Conservation (phyloP, 2,797 vertebrate species). For the Falco rusticolus region DNA sequence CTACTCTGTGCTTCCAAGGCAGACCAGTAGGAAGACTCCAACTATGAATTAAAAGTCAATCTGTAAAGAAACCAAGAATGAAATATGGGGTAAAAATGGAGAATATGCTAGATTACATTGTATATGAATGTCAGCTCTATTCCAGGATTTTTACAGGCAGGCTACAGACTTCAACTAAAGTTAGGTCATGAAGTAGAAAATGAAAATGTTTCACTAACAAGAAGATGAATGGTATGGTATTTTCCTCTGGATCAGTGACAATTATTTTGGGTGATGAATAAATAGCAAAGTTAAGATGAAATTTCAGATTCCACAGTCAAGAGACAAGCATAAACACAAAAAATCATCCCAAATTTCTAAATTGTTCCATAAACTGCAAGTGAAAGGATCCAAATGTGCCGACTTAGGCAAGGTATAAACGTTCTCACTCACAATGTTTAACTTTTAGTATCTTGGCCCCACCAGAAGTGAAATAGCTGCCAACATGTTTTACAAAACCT, state of each 20-base stretch:
- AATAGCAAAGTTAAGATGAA: constrained; percentile 20
- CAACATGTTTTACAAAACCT: neutral
- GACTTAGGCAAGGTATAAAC: neutral
- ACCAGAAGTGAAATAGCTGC: neutral
- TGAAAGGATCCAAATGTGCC: neutral
- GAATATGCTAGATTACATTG: neutral
- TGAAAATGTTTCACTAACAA: neutral
- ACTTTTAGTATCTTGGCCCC: neutral
- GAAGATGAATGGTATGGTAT: neutral
- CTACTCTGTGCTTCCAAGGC: neutral
- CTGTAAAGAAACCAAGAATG: neutral
- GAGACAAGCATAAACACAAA: neutral
- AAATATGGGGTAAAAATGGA: neutral
- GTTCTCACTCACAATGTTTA: neutral
- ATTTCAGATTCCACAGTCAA: constrained; percentile 7
- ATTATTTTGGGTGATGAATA: constrained; percentile 28
- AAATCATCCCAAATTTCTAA: neutral
- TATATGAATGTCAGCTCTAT: neutral
- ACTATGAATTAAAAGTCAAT: neutral
- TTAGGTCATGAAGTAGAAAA: neutral
- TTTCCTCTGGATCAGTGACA: constrained; percentile 15
- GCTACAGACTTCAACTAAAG: neutral
- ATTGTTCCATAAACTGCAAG: neutral
- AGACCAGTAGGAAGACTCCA: neutral
- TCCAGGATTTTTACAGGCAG: neutral